Evolutionary conservation across 2,113 vertebrate genomes (phyloP).

Genomic region (Sinosuthora webbiana): DNA sequence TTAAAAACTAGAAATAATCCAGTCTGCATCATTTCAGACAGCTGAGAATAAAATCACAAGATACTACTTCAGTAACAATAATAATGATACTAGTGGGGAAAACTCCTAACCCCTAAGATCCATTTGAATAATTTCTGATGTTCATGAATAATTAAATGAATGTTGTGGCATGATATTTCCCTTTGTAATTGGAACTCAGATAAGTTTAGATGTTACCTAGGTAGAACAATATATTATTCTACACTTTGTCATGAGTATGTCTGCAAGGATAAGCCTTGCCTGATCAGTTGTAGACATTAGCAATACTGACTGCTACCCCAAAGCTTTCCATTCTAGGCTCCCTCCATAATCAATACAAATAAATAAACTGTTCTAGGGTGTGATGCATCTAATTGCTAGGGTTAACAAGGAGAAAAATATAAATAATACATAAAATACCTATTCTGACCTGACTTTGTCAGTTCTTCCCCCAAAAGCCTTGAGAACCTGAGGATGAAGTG

Average conservation of each 20-base stretch:
- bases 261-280: background rate
- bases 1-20: background rate
- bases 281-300: background rate
- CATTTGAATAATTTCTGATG: background rate
- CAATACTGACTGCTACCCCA: background rate
- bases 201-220: background rate
- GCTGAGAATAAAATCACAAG: background rate
- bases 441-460: background rate
- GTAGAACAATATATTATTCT: background rate
- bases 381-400: background rate
- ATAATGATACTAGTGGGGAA: background rate
- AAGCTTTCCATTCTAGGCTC: background rate
- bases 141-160: background rate
- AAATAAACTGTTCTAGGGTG: background rate
- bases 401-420: background rate
- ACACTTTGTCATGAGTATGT: background rate
- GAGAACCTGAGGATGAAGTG: background rate
- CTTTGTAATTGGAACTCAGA: background rate
- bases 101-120: accelerated
- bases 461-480: background rate
- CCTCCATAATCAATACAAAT: background rate
- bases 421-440: background rate
- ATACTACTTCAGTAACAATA: background rate
- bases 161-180: background rate
- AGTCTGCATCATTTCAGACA: background rate